phyloP scores from a whole-genome alignment of 2,888 invertebrate genomes.

The Aplocera efformata region DNA sequence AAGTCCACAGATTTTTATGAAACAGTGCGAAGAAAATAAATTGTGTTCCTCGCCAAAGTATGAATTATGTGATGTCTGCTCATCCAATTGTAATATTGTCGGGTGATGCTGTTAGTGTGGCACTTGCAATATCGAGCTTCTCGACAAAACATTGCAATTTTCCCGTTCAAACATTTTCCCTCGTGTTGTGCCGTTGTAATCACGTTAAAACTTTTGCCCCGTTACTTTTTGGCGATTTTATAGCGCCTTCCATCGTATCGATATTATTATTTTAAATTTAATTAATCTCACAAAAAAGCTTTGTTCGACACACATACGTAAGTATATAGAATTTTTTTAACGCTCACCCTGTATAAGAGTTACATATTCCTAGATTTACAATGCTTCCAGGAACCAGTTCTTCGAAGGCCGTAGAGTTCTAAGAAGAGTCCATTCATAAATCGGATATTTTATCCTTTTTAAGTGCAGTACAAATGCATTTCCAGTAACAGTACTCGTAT shows the following conservation, averaged over 20 bases:
- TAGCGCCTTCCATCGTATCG: constrained; percentile 4
- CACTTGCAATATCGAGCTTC: constrained; percentile 46
- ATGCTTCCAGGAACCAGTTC: no score
- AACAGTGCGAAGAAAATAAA: constrained; percentile 25
- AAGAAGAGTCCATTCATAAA: no score
- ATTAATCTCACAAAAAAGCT: background rate
- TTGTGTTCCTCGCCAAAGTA: constrained; percentile 27
- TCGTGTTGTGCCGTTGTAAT: constrained; percentile 49
- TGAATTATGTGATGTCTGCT: constrained; percentile 37
- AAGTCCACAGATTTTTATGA: constrained; percentile 13
- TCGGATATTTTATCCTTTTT: no score
- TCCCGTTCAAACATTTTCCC: constrained; percentile 51
- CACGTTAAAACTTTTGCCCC: constrained; percentile 40
- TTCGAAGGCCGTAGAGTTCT: no score
- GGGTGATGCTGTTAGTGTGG: constrained; percentile 40
- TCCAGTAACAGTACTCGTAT: no score
- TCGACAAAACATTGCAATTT: constrained; percentile 48
- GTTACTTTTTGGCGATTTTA: constrained; percentile 33
- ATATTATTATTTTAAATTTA: constrained; percentile 4
- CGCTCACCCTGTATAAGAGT: no score
- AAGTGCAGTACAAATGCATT: no score
- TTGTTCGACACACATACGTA: no score
- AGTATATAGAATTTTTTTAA: no score
- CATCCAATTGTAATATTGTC: constrained; percentile 46
- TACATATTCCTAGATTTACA: no score